A percentile compares a stretch with the other conserved stretches of the same genome.
phyloP scores from a whole-genome alignment of 2,113 vertebrate species.

The Sceloporus tristichus region DNA sequence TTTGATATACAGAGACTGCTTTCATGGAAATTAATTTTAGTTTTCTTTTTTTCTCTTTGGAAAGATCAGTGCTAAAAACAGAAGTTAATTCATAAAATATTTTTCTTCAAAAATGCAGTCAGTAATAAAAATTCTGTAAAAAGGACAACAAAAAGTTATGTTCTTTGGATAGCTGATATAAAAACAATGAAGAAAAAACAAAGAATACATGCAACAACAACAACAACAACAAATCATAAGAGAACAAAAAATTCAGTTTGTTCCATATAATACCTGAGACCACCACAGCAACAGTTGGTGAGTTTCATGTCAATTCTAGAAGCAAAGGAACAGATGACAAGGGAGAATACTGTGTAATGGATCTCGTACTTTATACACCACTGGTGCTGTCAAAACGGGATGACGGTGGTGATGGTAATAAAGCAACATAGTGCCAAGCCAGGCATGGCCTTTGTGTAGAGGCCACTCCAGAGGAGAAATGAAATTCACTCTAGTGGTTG shows the following conservation, averaged over 20 bases:
- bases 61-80: background rate
- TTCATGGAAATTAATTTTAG: background rate
- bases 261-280: constrained; percentile 41
- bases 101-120: background rate
- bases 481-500: constrained; percentile 20
- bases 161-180: constrained; percentile 7
- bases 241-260: background rate
- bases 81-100: background rate
- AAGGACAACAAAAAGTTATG: background rate
- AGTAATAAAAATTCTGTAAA: background rate
- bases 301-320: constrained; percentile 4
- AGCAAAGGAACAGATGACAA: constrained; percentile 12
- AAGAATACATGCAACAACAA: background rate
- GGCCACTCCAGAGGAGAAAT: background rate
- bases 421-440: background rate
- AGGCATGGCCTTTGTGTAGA: background rate
- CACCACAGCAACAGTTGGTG: rapidly evolving
- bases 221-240: background rate
- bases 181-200: background rate
- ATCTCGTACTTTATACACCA: background rate
- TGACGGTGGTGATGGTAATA: background rate
- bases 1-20: background rate
- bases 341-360: background rate
- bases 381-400: background rate
- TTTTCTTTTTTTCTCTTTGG: background rate